These are phyloP conservation scores for Heliconius nattereri DNA, from an alignment of 1,140 invertebrate genomes.

Conservation along the genomic window DNA sequence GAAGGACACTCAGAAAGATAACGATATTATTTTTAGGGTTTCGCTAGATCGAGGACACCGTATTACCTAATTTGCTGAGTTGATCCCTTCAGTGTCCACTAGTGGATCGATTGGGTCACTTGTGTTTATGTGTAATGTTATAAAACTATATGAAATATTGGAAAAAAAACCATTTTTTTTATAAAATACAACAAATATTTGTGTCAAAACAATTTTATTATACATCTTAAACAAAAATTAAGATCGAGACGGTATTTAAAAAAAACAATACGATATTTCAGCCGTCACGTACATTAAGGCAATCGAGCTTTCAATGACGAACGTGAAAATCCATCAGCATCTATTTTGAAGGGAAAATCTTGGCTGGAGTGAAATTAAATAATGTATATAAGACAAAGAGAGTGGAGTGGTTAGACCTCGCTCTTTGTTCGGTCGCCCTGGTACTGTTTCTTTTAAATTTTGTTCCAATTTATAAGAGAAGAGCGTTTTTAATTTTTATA, in stretches of 20 bases:
- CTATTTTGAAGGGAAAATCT: slow-evolving; percentile 33
- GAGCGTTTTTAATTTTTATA: not conserved
- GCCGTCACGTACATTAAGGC: not conserved
- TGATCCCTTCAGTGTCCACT: slow-evolving; percentile 36
- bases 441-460: slow-evolving; percentile 31
- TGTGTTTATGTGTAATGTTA: not conserved
- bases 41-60: slow-evolving; percentile 27
- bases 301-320: slow-evolving; percentile 20
- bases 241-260: not conserved
- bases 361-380: slow-evolving; percentile 48
- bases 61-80: slow-evolving; percentile 47
- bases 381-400: slow-evolving; percentile 54
- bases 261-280: slow-evolving; percentile 16
- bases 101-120: slow-evolving; percentile 39
- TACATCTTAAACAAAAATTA: not conserved
- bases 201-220: not conserved
- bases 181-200: not conserved
- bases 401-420: slow-evolving; percentile 50
- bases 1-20: slow-evolving; percentile 32
- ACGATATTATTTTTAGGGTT: slow-evolving; percentile 40
- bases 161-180: too few relatives aligned
- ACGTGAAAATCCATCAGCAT: slow-evolving; percentile 26
- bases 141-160: not conserved
- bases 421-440: slow-evolving; percentile 43
- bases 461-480: slow-evolving; percentile 25